Evolutionary conservation across 2,888 invertebrate genomes (phyloP).

Genomic region (Tachina fera): DNA sequence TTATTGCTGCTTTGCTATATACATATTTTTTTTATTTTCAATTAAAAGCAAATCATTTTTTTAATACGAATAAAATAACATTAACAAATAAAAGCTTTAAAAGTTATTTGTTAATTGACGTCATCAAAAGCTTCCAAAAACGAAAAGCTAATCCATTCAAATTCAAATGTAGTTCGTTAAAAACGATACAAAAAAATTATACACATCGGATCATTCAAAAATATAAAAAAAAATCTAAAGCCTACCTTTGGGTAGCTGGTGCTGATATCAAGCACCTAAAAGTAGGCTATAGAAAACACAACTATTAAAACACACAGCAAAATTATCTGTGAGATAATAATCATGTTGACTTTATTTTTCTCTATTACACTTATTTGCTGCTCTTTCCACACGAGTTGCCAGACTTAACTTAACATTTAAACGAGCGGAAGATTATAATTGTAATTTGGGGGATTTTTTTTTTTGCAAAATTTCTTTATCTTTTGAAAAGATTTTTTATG

Average conservation of each 20-base stretch:
- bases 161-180: neutral
- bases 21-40: slow-evolving; percentile 41
- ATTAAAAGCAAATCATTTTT: slow-evolving; percentile 52
- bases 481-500: too few relatives aligned
- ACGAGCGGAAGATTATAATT: too few relatives aligned
- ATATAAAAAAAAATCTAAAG: slow-evolving; percentile 14
- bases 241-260: slow-evolving; percentile 43
- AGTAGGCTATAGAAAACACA: slow-evolving; percentile 62
- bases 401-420: too few relatives aligned
- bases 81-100: slow-evolving; percentile 49
- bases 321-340: slow-evolving; percentile 42
- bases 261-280: slow-evolving; percentile 35
- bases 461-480: too few relatives aligned
- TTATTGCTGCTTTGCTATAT: slow-evolving; percentile 45
- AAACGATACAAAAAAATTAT: neutral
- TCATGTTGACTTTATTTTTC: slow-evolving; percentile 1
- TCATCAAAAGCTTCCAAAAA: slow-evolving; percentile 49
- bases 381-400: neutral
- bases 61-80: neutral
- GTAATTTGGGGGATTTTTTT: too few relatives aligned
- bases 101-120: slow-evolving; percentile 46
- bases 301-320: neutral
- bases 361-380: neutral
- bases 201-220: neutral
- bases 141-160: neutral